Evolutionary conservation across 1,140 invertebrate genomes (phyloP).

Genomic region (Mya arenaria): DNA sequence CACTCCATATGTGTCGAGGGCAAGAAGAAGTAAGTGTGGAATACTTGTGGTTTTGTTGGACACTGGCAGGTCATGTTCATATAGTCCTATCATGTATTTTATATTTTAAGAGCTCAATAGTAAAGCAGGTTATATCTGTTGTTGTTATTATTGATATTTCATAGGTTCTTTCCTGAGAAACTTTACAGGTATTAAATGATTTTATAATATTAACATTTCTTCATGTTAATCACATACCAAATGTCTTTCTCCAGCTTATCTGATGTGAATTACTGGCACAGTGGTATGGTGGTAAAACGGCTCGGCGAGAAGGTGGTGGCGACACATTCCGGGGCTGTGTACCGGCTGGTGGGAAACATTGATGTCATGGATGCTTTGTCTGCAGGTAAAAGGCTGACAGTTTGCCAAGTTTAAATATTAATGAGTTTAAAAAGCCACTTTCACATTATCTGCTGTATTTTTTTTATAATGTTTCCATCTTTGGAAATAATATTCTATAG

Average conservation of each 20-base stretch:
- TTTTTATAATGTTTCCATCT: background rate
- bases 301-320: slow-evolving; percentile 18
- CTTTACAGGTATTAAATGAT: too few species aligned
- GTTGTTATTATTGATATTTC: too few species aligned
- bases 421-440: background rate
- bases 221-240: too few species aligned
- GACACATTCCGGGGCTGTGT: slow-evolving; percentile 22
- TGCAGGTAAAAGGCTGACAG: background rate
- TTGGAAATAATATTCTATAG: background rate
- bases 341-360: slow-evolving; percentile 41
- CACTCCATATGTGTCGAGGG: slow-evolving; percentile 41
- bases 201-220: too few species aligned
- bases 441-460: too few species aligned
- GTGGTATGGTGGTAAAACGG: slow-evolving; percentile 14
- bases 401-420: background rate
- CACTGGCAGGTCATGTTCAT: background rate
- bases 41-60: too few species aligned
- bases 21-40: slow-evolving; percentile 21
- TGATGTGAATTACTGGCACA: slow-evolving; percentile 41
- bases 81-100: too few species aligned
- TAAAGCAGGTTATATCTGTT: background rate
- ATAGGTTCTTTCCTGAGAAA: too few species aligned
- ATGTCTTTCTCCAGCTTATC: slow-evolving; percentile 12
- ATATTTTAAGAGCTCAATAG: too few species aligned
- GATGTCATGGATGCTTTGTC: slow-evolving; percentile 44